Evolutionary conservation across 2,113 vertebrate genomes (phyloP), one percentile per base, ranked within the genome.

Genomic region (Irena cyanogastra): DNA sequence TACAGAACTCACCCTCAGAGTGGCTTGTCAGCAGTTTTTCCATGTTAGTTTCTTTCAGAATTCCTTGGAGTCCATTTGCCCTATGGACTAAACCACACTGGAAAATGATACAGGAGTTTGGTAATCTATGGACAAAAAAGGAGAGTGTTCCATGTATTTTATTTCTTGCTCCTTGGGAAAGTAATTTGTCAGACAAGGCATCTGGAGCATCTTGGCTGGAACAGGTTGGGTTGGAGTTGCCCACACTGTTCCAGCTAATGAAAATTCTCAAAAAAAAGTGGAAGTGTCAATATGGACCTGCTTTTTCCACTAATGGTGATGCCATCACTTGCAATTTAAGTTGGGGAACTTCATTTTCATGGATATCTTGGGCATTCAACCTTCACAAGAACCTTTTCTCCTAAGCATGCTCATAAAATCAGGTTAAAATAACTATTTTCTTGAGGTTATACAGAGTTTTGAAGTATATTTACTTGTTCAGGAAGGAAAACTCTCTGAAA

Each of bases 1-100:
- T 41, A 49, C n/a, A 20, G n/a, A 76, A 76, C n/a, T 71, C 54
- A 28, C 50, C 87, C 78, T 28, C 42, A 91, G 44, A n/a, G 57
- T 50, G 83, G 44, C 61, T 92, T 87, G 72, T 94, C 85, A 89
- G 88, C 92, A 90, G 50, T 64, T 95, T 84, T 28, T 37, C 44
- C 61, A 9, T 49, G 24, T 87, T 78, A 66, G 35, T 35, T 83
- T 89, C 57, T 87, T 61, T 65, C 44, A 53, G 50, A 91, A 93
- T 96, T 94, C 77, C 52, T 93, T 50, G 54, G 52, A 87, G 49
- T 85, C 47, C 35, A 1, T 82, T 85, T 79, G 24, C n/a, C 16
- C 74, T 78, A 13, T 64, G 61, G 69, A 47, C 74, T 79, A 75
- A 91, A 83, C 78, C 92, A 79, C 87, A 75, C 1, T 13, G 35